These are phyloP conservation scores for Furcifer pardalis DNA, from an alignment of 2,797 vertebrate genomes.

Conservation along the genomic window DNA sequence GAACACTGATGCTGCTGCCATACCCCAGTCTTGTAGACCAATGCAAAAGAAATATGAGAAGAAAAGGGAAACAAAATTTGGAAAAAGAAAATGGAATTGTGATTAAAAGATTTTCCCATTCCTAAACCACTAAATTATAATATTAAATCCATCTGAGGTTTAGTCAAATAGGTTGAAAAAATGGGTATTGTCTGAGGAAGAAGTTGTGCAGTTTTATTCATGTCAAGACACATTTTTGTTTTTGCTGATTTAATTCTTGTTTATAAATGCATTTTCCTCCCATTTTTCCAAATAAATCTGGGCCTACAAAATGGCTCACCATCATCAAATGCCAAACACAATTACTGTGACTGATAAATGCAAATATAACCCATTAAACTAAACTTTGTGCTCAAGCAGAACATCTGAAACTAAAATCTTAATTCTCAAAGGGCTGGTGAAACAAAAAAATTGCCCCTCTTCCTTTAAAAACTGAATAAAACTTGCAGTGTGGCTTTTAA, in stretches of 20 bases:
- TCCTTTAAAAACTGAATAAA: not conserved
- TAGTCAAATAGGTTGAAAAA: not conserved
- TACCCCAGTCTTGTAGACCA: too few relatives aligned
- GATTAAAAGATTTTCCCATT: too few relatives aligned
- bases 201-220: not conserved
- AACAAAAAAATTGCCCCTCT: not conserved
- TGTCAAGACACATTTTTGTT: not conserved
- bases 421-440: not conserved
- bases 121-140: not conserved
- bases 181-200: not conserved
- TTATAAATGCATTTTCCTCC: not conserved
- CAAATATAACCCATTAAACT: not conserved
- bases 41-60: too few relatives aligned
- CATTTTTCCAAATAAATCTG: not conserved
- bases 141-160: not conserved
- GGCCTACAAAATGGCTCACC: not conserved
- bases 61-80: too few relatives aligned
- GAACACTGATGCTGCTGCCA: too few relatives aligned
- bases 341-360: not conserved
- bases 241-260: not conserved
- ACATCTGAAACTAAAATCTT: not conserved
- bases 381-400: not conserved
- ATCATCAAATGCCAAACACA: not conserved
- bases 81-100: too few relatives aligned
- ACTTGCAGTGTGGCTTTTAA: not conserved